These are phyloP conservation scores for Tricholaema leucomelas DNA, from an alignment of 2,113 vertebrate species.

Conservation along the genomic window DNA sequence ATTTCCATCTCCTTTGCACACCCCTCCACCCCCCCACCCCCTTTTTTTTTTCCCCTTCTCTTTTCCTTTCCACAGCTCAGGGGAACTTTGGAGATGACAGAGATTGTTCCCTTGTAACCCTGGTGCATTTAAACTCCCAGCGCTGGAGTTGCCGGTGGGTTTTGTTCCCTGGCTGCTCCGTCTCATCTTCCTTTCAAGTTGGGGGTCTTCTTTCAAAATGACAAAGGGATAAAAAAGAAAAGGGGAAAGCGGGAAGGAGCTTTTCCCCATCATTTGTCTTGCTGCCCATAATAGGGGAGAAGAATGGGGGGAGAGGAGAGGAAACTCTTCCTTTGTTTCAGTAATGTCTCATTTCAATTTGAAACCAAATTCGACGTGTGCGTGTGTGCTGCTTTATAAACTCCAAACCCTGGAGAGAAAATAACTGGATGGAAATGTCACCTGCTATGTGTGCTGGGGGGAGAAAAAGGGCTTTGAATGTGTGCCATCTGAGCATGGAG, in stretches of 20 bases:
- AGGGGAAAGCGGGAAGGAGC: constrained; percentile 50
- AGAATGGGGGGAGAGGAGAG: constrained; percentile 36
- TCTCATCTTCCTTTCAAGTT: constrained; percentile 70
- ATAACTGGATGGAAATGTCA: background rate
- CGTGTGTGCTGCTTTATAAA: constrained; percentile 16
- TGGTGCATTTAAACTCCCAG: constrained; percentile 26
- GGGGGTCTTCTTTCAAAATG: constrained; percentile 11
- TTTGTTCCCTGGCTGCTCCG: constrained; percentile 46
- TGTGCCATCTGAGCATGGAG: fast-evolving
- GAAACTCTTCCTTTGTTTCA: constrained; percentile 62
- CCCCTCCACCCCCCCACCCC: too few relatives aligned
- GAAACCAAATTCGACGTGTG: constrained; percentile 36
- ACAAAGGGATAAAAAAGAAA: constrained; percentile 25
- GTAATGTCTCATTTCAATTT: constrained; percentile 65
- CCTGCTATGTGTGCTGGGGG: background rate
- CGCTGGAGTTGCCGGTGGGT: background rate
- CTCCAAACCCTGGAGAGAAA: background rate
- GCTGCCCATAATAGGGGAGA: constrained; percentile 15
- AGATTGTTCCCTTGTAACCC: constrained; percentile 37
- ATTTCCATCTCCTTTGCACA: too few relatives aligned
- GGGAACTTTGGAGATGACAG: constrained; percentile 2
- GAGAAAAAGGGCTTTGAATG: background rate
- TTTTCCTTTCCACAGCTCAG: background rate
- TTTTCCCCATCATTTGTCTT: constrained; percentile 67
- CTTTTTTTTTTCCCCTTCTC: background rate